Conservation (phyloP, 2,113 vertebrate species). For the human (Homo sapiens) region GRCh38 chr11:129372001-129372500, state of each 20-base stretch:
- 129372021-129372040: background rate
- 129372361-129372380: background rate
- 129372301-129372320: background rate
- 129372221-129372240: slow-evolving; percentile 21
- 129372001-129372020: background rate
- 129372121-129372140: background rate
- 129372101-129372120: background rate
- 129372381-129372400: background rate
- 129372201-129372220: background rate
- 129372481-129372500: background rate
- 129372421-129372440: background rate
- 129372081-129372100: background rate
- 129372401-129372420: background rate
- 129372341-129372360: background rate
- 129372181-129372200: background rate
- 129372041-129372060: background rate
- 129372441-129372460: background rate
- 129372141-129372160: background rate
- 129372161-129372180: background rate
- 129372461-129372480: background rate
- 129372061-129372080: background rate
- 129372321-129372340: background rate
- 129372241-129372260: background rate
- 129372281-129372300: background rate
- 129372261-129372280: background rate